Evolutionary conservation across 2,797 vertebrate genomes (phyloP).

Genomic region (Sebastes diaconus): DNA sequence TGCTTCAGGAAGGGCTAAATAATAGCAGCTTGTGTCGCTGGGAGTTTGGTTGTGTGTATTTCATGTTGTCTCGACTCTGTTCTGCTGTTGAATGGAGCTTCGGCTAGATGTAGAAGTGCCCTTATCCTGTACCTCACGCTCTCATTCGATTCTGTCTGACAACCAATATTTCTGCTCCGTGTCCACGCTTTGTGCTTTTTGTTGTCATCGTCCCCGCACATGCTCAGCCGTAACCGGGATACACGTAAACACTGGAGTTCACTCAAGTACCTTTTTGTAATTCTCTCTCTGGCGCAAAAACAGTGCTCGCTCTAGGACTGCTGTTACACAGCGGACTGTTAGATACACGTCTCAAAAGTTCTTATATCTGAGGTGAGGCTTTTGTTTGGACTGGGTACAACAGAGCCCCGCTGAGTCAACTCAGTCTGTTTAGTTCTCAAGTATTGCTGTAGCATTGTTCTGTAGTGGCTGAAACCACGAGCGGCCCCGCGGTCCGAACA

Average conservation of each 20-base stretch:
- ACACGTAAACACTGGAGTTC: conserved; percentile 75
- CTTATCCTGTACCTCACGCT: conserved; percentile 80
- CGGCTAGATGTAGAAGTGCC: conserved; percentile 83
- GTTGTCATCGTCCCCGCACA: conserved; percentile 27
- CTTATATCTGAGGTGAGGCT: conserved; percentile 38
- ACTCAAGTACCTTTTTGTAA: conserved; percentile 73
- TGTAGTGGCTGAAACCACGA: conserved; percentile 53
- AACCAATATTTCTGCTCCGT: conserved; percentile 3
- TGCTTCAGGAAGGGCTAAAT: conserved; percentile 52
- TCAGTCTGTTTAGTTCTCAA: conserved; percentile 44
- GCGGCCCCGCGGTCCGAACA: conserved; percentile 34
- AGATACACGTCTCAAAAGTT: conserved; percentile 38
- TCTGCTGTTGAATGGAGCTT: conserved; percentile 61
- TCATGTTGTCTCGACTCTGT: conserved; percentile 35
- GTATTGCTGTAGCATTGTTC: conserved; percentile 70
- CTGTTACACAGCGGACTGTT: conserved; percentile 78
- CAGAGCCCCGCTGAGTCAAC: conserved; percentile 33
- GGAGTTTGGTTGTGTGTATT: conserved; percentile 17
- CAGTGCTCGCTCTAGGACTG: conserved; percentile 68
- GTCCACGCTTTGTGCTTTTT: conserved; percentile 27
- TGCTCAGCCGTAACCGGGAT: conserved; percentile 49
- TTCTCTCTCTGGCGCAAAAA: conserved; percentile 46
- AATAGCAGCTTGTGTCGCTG: conserved; percentile 42
- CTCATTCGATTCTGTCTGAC: conserved; percentile 29
- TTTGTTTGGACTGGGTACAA: conserved; percentile 24